These are phyloP conservation scores for Stramonita haemastoma DNA, from an alignment of 2,888 invertebrate genomes.

Conservation along the genomic window DNA sequence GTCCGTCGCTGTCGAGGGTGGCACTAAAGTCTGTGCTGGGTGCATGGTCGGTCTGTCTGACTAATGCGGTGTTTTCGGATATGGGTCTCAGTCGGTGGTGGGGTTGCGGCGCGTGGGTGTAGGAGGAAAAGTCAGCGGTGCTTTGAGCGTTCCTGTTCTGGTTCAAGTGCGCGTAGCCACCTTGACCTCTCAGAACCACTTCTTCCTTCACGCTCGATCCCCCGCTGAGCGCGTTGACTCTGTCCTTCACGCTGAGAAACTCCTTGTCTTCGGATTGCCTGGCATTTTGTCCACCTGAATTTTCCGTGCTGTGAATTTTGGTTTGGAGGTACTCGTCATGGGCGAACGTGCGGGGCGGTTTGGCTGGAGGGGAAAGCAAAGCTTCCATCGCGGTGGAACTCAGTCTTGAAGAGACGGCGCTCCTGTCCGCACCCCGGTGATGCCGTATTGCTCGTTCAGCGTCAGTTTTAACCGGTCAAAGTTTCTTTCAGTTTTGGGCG, in stretches of 20 bases:
- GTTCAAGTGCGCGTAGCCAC: neutral
- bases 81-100: slow-evolving; percentile 49
- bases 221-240: neutral
- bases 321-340: slow-evolving; percentile 68
- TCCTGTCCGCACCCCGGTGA: neutral
- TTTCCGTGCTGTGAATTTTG: slow-evolving; percentile 50
- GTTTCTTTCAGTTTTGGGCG: neutral
- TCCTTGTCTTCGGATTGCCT: neutral
- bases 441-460: neutral
- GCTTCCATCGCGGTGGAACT: neutral
- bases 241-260: neutral
- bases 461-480: slow-evolving; percentile 21
- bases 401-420: neutral
- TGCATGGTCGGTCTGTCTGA: neutral
- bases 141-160: neutral
- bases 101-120: slow-evolving; percentile 48
- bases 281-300: neutral
- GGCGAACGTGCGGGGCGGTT: slow-evolving; percentile 66
- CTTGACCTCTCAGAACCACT: neutral
- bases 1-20: slow-evolving; percentile 15
- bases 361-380: slow-evolving; percentile 55
- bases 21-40: neutral
- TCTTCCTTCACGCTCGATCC: neutral
- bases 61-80: slow-evolving; percentile 37
- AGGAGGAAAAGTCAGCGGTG: slow-evolving; percentile 40